Percentiles rank a stretch among this genome's conserved stretches.
Evolutionary conservation across 2,888 invertebrate species (phyloP).

Genomic region (Lasioglossum zephyrum): DNA sequence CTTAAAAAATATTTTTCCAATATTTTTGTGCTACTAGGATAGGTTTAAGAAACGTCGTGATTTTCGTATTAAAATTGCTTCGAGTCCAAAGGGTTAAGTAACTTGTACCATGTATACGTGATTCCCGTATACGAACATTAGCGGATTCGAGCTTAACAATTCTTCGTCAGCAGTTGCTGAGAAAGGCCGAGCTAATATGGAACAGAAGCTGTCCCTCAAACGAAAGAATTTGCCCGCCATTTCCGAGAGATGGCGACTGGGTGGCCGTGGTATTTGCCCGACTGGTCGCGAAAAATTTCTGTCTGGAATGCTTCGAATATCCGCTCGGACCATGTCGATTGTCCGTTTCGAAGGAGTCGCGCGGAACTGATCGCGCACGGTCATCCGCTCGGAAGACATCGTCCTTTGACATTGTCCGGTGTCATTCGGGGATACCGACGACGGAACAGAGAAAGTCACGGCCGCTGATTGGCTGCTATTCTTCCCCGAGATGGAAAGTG

Average conservation of each 20-base stretch:
- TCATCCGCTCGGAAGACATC: neutral
- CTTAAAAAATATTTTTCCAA: no score
- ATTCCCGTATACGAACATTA: no score
- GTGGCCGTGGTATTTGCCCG: neutral
- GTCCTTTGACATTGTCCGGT: neutral
- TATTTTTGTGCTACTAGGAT: no score
- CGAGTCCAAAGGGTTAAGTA: no score
- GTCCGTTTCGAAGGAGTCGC: neutral
- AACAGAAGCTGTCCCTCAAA: neutral
- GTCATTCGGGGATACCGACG: neutral
- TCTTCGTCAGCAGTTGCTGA: neutral
- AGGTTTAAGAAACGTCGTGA: no score
- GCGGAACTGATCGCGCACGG: neutral
- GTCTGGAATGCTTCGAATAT: neutral
- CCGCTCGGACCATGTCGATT: neutral
- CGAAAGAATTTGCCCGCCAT: neutral
- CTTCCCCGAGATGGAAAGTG: constrained; percentile 10
- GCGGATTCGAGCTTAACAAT: no score
- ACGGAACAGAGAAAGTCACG: neutral
- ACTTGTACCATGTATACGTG: no score
- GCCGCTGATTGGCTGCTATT: neutral
- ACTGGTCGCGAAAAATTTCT: neutral
- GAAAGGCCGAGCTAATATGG: neutral
- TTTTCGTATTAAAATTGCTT: no score
- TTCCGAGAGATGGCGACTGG: neutral